phyloP scores from a whole-genome alignment of 1,140 invertebrate genomes.

The Lasioglossum albipes region DNA sequence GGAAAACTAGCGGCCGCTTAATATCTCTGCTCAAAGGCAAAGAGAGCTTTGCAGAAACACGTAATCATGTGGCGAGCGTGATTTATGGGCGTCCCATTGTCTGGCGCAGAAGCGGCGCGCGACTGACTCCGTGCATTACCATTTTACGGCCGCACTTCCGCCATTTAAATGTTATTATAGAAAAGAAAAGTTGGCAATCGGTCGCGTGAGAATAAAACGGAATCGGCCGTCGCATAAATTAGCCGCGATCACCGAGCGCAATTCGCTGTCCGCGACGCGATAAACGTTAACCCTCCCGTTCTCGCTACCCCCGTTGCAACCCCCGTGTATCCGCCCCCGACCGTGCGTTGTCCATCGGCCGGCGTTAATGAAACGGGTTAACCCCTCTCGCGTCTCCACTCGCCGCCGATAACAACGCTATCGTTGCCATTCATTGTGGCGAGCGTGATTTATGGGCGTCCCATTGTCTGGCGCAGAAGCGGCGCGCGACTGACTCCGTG shows the following conservation, averaged over 20 bases:
- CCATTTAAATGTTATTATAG: background rate
- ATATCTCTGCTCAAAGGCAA: background rate
- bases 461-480: conserved; percentile 6
- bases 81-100: conserved; percentile 23
- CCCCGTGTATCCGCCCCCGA: too few relatives aligned
- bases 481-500: background rate
- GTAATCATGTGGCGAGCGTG: background rate
- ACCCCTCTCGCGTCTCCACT: background rate
- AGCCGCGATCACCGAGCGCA: background rate
- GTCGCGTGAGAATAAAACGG: background rate
- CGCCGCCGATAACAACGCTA: background rate
- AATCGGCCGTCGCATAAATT: conserved; percentile 6
- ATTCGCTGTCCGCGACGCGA: background rate
- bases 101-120: background rate
- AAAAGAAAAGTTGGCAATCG: background rate
- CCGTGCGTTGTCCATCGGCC: background rate
- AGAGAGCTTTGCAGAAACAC: conserved; percentile 3
- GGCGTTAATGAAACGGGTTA: conserved; percentile 28
- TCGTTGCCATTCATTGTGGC: conserved; percentile 14
- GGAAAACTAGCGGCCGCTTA: background rate
- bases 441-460: conserved; percentile 8
- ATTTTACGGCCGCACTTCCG: conserved; percentile 14
- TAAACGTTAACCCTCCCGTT: background rate
- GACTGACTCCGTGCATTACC: background rate
- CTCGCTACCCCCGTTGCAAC: background rate